Base-by-base conservation (phyloP, 2,888 invertebrate genomes). In the Trissoscelio sp. region DNA sequence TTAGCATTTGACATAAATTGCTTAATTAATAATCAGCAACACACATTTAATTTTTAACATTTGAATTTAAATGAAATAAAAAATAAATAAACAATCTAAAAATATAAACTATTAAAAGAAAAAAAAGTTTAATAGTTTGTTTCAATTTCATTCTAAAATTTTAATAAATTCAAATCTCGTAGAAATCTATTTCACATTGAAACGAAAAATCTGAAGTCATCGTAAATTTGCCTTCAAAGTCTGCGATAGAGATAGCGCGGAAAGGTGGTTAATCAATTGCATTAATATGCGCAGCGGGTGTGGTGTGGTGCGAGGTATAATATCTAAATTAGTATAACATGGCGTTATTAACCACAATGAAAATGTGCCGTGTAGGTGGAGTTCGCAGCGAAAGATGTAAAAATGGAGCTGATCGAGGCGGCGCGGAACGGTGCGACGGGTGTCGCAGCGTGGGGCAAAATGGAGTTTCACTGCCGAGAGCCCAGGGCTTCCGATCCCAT, bases 401-500 rank as follows among this genome's bases (percentile, higher is more conserved):
- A 96, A 18, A 92, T 98, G 88, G 97, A 98, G 92, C 93, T 98
- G 62, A 95, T 98, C 84, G 97, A 98, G 90, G 92, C 98, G 90
- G 97, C 97, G 9, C 94, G 96, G 58, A 95, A 95, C 44, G 96
- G 96, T 28, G 95, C 97, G 34, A 95, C 95, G 0, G 91, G 91
- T 28, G 89, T 90, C 22, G 88, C 89, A 3, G 89, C 89, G 66
- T 91, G 89, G 91, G 98, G 98, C 1, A 94, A 96, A 70, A 93
- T 98, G 83, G 96, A 97, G 90, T 97, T 96, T 92, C 95, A 96
- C 89, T 98, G 97, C 91, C 96, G 95, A 9, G 95, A 96, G 67
- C 96, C 96, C 0, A 96, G 96, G 89, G 94, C 96, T 16, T 96
- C 96, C 69, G 97, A 98, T 91, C 97, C 98, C 0, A 95, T 98